Base-by-base conservation (phyloP, 2,113 vertebrate genomes). In the Macaca fascicularis region DNA sequence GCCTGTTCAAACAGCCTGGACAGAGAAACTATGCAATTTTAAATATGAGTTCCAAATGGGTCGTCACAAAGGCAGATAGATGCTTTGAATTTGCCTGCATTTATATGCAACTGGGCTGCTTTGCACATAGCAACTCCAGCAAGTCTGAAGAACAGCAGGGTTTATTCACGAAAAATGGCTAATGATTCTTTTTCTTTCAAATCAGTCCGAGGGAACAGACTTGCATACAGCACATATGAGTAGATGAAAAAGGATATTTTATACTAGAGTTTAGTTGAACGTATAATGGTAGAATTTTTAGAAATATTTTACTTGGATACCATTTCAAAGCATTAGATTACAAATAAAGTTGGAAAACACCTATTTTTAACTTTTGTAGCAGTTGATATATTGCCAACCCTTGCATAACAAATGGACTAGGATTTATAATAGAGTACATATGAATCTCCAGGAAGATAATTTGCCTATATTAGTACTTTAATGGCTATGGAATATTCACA, bases 311-410 rank as follows among this genome's bases (percentile, higher is more conserved):
- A 92, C 67, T 75, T 55, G 5, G 14, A 13, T 89, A n/a, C 57
- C 19, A 80, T 91, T 50, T 94, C 75, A 84, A 89, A 84, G 43
- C 72, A 81, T 81, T 94, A 40, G 32, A 81, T 93, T 89, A 92
- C 55, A 74, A 61, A 61, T 14, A 67, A 92, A 92, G 43, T 48
- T 89, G 43, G 72, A 57, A 96, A 82, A 82, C 48, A 74, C 12
- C 45, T 59, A 48, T 92, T 69, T 96, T 84, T n/a, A n/a, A 3
- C 76, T 96, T 92, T 93, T 84, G 72, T 89, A 96, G n/a, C 40
- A 90, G n/a, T 87, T 95, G 12, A 30, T 95, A 90, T 19, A 70
- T 86, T 80, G 35, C 35, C 78, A n/a, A 40, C 70, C 38, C 45
- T 97, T 69, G 25, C 8, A 2, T 89, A 92, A 75, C 55, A 90